Base-by-base conservation (phyloP, 1,140 invertebrate genomes). In the Hirudo medicinalis region DNA sequence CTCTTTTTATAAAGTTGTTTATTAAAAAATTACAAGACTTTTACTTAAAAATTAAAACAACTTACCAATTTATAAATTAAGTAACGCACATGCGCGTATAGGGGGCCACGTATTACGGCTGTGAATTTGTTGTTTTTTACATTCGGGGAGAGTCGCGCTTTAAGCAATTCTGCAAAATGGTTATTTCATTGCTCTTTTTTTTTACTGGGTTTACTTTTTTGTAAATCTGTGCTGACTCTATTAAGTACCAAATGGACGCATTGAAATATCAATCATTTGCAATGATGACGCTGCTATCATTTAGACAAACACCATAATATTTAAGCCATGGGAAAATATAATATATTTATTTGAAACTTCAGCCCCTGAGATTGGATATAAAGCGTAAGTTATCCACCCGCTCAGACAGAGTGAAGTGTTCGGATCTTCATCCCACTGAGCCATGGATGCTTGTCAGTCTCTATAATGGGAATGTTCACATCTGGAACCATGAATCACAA, bases 401-500 rank as follows among this genome's bases (percentile, higher is more conserved):
- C 72, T 97, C 94, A 0, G 97, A 99, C 82, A 87, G 97, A 75
- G 95, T 99, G 11, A 99, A 99, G 85, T 92, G 90, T 79, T 91
- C 96, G 0, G 97, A 99, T 83, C 86, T 99, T 72, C 96, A 99
- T 84, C 94, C 95, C 15, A 87, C 89, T 22, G 96, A 99, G 79
- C 94, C 93, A 77, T 99, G 96, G 96, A 92, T 99, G 87, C 85
- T 99, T 40, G 94, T 92, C 74, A 94, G 94, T 32, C 85, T 99
- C 5, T 99, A 99, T 85, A 97, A 94, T 84, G 97, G 97, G 74
- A 92, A 97, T 83, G 94, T 98, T 73, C 95, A 99, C 84, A 91
- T 99, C 78, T 99, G 96, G 94, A 98, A 99, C 81, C 89, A 94
- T 85, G 95, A 99, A 80, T 91, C 88, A 67, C 93, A 97, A 82